A percentile compares a stretch with the other conserved stretches of the same genome.
Conservation (phyloP, 2,888 invertebrate species). For the Cerceris rybyensis region DNA sequence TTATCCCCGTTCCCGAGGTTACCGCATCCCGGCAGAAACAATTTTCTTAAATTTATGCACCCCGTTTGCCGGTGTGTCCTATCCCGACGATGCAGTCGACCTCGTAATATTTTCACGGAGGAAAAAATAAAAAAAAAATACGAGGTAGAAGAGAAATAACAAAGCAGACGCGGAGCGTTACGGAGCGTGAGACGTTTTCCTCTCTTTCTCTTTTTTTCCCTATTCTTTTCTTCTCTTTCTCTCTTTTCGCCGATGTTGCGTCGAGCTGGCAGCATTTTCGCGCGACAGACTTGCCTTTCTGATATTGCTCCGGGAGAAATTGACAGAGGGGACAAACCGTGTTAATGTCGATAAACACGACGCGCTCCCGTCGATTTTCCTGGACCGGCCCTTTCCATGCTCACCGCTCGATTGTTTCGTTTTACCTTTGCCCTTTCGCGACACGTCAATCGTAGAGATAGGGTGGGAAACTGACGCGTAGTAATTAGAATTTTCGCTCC, state of each 20-base stretch:
- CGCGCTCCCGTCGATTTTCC: constrained; percentile 48
- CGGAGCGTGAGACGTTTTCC: constrained; percentile 52
- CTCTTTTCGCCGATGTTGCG: constrained; percentile 50
- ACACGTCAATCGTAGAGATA: constrained; percentile 25
- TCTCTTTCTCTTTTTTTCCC: constrained; percentile 25
- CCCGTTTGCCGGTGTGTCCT: constrained; percentile 47
- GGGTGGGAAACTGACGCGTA: constrained; percentile 45
- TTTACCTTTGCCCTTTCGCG: constrained; percentile 37
- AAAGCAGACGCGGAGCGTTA: constrained; percentile 47
- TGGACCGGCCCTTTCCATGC: constrained; percentile 57
- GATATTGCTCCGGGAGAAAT: constrained; percentile 62
- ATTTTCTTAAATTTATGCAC: constrained; percentile 78
- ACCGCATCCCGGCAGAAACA: constrained; percentile 70
- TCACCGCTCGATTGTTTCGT: constrained; percentile 35
- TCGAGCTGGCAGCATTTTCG: constrained; percentile 44
- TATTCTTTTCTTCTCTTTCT: neutral
- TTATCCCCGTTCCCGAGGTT: constrained; percentile 51
- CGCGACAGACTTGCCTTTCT: constrained; percentile 41
- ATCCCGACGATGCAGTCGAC: constrained; percentile 55
- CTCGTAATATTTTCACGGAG: constrained; percentile 72
- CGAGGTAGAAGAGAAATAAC: constrained; percentile 51
- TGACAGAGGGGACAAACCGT: constrained; percentile 58
- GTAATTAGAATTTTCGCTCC: constrained; percentile 57
- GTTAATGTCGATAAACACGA: constrained; percentile 67
- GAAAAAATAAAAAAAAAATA: constrained; percentile 49